Conservation (phyloP, 2,888 invertebrate genomes). For the Temnothorax rugatulus region DNA sequence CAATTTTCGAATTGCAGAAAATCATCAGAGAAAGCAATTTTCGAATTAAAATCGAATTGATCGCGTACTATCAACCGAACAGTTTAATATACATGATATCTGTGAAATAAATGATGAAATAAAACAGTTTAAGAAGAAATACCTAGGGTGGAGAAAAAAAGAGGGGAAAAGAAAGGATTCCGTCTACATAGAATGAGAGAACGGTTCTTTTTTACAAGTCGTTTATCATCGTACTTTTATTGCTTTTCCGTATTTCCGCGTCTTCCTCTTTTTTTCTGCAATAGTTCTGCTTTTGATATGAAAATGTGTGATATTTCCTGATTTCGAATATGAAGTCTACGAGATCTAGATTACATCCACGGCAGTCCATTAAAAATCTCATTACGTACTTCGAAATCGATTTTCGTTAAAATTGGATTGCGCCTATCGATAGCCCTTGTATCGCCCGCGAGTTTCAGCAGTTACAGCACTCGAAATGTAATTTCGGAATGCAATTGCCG, state of each 20-base stretch:
- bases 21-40: background rate
- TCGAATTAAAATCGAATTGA: background rate
- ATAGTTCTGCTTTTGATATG: background rate
- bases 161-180: background rate
- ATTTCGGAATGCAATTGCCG: conserved; percentile 53
- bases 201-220: background rate
- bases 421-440: conserved; percentile 33
- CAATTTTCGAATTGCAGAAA: background rate
- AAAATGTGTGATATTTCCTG: background rate
- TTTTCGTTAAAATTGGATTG: conserved; percentile 43
- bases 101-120: conserved; percentile 1
- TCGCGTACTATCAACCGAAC: background rate
- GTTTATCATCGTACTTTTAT: conserved; percentile 15
- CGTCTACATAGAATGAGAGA: background rate
- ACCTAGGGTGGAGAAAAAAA: background rate
- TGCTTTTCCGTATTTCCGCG: background rate
- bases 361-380: conserved; percentile 49
- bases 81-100: background rate
- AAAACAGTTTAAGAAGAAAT: background rate
- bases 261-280: background rate
- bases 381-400: conserved; percentile 19
- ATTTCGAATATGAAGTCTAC: conserved; percentile 1
- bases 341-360: background rate
- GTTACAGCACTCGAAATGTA: conserved; percentile 48
- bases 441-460: conserved; percentile 30